A percentile compares a stretch with the other conserved stretches of the same genome.
Evolutionary conservation across 1,140 invertebrate species (phyloP).

Genomic region (Telenomus remus): DNA sequence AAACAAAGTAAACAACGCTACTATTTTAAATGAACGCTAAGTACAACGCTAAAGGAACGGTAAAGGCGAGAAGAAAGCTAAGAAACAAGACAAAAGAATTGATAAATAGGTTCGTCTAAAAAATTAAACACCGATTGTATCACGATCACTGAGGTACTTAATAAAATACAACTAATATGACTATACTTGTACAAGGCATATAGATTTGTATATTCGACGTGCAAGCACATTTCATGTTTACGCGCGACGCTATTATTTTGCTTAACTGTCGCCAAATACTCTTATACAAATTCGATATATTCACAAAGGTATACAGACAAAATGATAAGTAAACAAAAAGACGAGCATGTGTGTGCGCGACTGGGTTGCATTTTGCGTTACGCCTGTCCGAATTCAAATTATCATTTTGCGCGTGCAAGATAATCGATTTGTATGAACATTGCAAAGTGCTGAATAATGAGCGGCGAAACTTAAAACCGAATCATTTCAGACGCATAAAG

Average conservation of each 20-base stretch:
- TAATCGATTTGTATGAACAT: slow-evolving; percentile 15
- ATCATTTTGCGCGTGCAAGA: too few relatives aligned
- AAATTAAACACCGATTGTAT: slow-evolving; percentile 59
- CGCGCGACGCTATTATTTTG: slow-evolving; percentile 65
- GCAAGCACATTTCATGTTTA: slow-evolving; percentile 65
- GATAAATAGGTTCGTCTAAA: slow-evolving; percentile 63
- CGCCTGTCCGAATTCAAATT: too few relatives aligned
- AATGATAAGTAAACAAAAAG: slow-evolving; percentile 29
- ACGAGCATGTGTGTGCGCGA: slow-evolving; percentile 50
- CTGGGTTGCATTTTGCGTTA: slow-evolving; percentile 52
- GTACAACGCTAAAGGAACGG: slow-evolving; percentile 67
- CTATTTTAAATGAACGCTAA: slow-evolving; percentile 74
- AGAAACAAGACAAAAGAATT: slow-evolving; percentile 29
- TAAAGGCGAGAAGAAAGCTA: slow-evolving; percentile 3
- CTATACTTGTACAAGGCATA: slow-evolving; percentile 54
- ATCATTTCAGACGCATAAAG: slow-evolving; percentile 3
- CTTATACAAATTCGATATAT: slow-evolving; percentile 53
- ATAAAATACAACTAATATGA: slow-evolving; percentile 49
- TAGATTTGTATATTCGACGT: slow-evolving; percentile 72
- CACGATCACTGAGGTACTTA: slow-evolving; percentile 57
- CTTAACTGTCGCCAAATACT: slow-evolving; percentile 61
- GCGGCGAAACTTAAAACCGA: not conserved
- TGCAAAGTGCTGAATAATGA: slow-evolving; percentile 26
- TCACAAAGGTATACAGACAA: slow-evolving; percentile 30
- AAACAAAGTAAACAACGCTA: slow-evolving; percentile 65